Evolutionary conservation across 1,140 invertebrate species (phyloP).

Genomic region (Oncopodura yosiiana): DNA sequence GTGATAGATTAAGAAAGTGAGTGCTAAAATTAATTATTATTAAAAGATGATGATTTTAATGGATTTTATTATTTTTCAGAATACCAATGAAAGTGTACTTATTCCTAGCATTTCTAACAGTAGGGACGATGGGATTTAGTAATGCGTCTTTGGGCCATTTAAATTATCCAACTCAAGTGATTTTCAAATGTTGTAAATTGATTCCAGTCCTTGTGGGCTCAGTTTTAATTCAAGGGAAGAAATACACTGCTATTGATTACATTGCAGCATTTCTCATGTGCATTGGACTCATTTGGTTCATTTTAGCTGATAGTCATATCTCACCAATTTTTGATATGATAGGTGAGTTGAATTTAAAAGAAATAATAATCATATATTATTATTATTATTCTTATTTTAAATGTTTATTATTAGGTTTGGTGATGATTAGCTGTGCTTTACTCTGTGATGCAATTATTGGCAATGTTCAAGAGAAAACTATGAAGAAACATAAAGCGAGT

Average conservation of each 20-base stretch:
- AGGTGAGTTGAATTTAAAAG: slow-evolving; percentile 40
- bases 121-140: slow-evolving; percentile 92
- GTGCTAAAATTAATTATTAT: too few relatives aligned
- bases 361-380: too few relatives aligned
- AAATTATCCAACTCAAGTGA: slow-evolving; percentile 90
- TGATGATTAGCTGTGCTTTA: slow-evolving; percentile 76
- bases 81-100: slow-evolving; percentile 74
- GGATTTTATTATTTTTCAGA: slow-evolving; percentile 47
- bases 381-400: slow-evolving; percentile 13
- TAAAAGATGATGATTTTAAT: too few relatives aligned
- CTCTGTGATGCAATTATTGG: slow-evolving; percentile 88
- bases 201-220: slow-evolving; percentile 89
- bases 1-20: too few relatives aligned
- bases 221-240: slow-evolving; percentile 82
- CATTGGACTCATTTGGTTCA: slow-evolving; percentile 82
- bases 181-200: slow-evolving; percentile 92
- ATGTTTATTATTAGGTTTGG: slow-evolving; percentile 52
- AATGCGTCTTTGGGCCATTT: slow-evolving; percentile 90
- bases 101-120: slow-evolving; percentile 70
- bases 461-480: slow-evolving; percentile 90
- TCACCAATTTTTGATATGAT: slow-evolving; percentile 75
- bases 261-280: slow-evolving; percentile 77
- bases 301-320: slow-evolving; percentile 77
- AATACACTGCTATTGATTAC: slow-evolving; percentile 73
- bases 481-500: slow-evolving; percentile 67